Evolutionary conservation across 2,113 vertebrate species (phyloP).

Genomic region (Tympanuchus pallidicinctus): DNA sequence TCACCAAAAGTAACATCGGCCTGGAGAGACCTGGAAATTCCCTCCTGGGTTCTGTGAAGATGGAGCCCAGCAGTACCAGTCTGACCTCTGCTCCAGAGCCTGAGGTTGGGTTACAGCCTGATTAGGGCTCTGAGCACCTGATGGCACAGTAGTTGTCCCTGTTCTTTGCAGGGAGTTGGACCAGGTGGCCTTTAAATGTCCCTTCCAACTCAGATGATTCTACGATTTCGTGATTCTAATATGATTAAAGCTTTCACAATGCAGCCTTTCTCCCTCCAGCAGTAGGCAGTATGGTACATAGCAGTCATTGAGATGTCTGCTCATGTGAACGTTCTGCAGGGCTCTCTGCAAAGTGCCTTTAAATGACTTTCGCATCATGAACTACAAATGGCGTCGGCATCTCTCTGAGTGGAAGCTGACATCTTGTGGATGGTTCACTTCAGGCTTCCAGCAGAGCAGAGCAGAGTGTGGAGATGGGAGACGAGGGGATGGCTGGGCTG

Average conservation of each 20-base stretch:
- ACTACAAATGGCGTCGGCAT: neutral
- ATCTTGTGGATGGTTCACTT: neutral
- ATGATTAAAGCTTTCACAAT: neutral
- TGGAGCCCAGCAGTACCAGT: neutral
- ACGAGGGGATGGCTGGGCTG: neutral
- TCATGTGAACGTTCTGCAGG: neutral
- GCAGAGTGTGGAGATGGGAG: neutral
- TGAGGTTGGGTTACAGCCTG: accelerated
- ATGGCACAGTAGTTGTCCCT: too few relatives aligned
- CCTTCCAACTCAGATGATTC: neutral
- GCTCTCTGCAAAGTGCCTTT: neutral
- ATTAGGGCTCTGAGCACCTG: neutral
- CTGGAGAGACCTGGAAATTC: neutral
- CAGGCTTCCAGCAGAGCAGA: neutral
- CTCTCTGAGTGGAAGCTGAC: neutral
- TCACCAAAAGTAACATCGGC: neutral
- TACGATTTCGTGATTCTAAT: neutral
- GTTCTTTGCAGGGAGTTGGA: neutral
- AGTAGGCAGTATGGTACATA: accelerated
- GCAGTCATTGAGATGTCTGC: neutral
- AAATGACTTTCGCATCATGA: neutral
- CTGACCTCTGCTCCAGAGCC: neutral
- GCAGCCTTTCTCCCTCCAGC: neutral
- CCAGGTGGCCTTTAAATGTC: neutral
- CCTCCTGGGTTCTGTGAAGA: neutral